Evolutionary conservation across 1,140 invertebrate genomes (phyloP).

Genomic region (Nautilus pompilius): DNA sequence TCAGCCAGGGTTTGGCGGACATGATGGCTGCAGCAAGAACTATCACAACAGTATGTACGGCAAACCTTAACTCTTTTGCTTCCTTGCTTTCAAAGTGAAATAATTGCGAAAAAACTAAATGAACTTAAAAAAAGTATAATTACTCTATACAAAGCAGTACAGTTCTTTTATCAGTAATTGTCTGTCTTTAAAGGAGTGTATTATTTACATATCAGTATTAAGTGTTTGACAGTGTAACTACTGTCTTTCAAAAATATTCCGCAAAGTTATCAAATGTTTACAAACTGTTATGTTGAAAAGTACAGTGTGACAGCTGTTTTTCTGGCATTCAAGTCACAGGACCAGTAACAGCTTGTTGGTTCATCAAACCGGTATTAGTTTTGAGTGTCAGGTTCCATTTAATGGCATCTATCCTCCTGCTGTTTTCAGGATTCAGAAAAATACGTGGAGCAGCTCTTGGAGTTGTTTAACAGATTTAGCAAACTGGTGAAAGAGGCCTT

Average conservation of each 20-base stretch:
- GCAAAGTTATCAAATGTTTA: no score
- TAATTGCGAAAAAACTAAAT: not conserved
- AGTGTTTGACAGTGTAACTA: no score
- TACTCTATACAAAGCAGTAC: not conserved
- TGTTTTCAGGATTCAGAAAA: slow-evolving; percentile 87
- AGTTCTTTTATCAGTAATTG: no score
- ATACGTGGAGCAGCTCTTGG: slow-evolving; percentile 94
- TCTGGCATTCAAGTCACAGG: no score
- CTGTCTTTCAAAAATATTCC: no score
- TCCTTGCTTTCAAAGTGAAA: not conserved
- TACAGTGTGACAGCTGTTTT: no score
- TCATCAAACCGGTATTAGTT: no score
- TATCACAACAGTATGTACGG: slow-evolving; percentile 71
- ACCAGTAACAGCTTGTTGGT: no score
- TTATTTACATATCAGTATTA: no score
- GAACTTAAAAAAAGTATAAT: not conserved
- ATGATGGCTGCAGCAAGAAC: slow-evolving; percentile 95
- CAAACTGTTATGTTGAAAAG: no score
- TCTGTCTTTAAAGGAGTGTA: no score
- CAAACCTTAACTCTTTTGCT: not conserved
- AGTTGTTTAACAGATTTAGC: slow-evolving; percentile 91
- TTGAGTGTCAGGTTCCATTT: no score
- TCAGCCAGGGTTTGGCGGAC: slow-evolving; percentile 87
- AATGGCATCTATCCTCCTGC: slow-evolving; percentile 5
- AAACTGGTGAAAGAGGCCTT: slow-evolving; percentile 91